These are phyloP conservation scores for Cyclophora albipunctata DNA, from an alignment of 2,888 invertebrate species.

Conservation along the genomic window DNA sequence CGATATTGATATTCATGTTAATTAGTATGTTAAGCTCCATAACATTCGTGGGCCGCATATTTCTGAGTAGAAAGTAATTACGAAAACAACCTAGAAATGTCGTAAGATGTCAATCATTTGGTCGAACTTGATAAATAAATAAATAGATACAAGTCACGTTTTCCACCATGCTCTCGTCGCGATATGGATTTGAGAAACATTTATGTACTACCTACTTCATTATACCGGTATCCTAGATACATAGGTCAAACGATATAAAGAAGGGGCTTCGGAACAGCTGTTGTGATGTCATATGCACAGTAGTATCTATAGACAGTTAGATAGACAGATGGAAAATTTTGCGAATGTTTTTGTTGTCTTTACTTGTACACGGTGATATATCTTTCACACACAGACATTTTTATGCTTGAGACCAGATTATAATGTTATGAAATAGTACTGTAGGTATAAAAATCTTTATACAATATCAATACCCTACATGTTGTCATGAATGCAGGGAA, in stretches of 20 bases:
- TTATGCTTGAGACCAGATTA: too few species aligned
- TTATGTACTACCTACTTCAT: background rate
- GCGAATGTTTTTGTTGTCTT: background rate
- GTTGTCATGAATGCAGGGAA: too few species aligned
- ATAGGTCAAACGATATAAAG: too few species aligned
- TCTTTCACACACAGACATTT: too few species aligned
- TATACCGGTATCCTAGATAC: too few species aligned
- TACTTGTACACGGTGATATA: too few species aligned
- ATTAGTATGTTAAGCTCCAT: too few species aligned
- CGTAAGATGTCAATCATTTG: constrained; percentile 33
- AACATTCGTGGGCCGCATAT: background rate
- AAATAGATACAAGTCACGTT: constrained; percentile 65
- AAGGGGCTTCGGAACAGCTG: constrained; percentile 10
- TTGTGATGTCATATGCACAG: constrained; percentile 7
- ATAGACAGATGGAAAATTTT: constrained; percentile 6
- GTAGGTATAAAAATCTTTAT: too few species aligned
- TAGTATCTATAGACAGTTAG: background rate
- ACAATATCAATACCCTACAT: too few species aligned
- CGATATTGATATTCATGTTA: too few species aligned
- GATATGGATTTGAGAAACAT: constrained; percentile 10
- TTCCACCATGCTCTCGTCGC: constrained; percentile 49
- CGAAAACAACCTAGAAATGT: constrained; percentile 44
- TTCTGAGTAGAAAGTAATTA: constrained; percentile 26
- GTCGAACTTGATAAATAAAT: constrained; percentile 51
- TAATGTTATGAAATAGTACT: too few species aligned